Conservation (phyloP, 2,888 invertebrate genomes). For the Asteroscopus sphinx region DNA sequence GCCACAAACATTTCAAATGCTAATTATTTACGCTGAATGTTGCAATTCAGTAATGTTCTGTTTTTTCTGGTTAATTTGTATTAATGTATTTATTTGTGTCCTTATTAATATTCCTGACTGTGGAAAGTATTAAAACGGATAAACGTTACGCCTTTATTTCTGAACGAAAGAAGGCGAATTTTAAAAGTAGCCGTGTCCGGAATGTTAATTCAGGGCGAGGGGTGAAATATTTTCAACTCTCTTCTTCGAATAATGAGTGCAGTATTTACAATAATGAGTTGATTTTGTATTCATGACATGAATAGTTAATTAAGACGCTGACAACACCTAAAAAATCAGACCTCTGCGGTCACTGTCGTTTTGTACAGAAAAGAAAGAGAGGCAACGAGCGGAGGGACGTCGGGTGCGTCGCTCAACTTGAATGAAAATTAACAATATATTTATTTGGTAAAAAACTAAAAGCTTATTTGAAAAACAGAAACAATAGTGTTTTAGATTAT, state of each 20-base stretch:
- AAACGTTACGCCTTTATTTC: constrained; percentile 74
- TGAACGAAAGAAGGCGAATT: constrained; percentile 66
- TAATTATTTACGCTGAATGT: background rate
- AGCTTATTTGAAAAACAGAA: too few species aligned
- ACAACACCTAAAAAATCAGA: too few species aligned
- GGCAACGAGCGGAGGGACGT: too few species aligned
- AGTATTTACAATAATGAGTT: constrained; percentile 59
- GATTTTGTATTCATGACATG: constrained; percentile 58
- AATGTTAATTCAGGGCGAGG: constrained; percentile 69
- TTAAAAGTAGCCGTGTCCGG: constrained; percentile 67
- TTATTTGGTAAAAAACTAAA: too few species aligned
- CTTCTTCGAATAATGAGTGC: constrained; percentile 67
- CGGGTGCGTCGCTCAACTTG: too few species aligned
- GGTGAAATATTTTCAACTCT: constrained; percentile 67
- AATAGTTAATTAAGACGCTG: constrained; percentile 52
- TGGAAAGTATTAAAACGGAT: constrained; percentile 68
- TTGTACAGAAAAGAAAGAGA: too few species aligned
- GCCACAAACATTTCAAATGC: constrained; percentile 6
- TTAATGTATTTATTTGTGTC: constrained; percentile 41
- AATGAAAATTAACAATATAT: too few species aligned
- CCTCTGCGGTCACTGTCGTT: too few species aligned
- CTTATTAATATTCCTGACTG: constrained; percentile 70
- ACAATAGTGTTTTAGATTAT: too few species aligned
- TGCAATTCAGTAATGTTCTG: constrained; percentile 4
- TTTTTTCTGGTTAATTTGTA: constrained; percentile 20